Base-by-base conservation (phyloP, 2,797 vertebrate genomes). In the Oreortyx pictus region DNA sequence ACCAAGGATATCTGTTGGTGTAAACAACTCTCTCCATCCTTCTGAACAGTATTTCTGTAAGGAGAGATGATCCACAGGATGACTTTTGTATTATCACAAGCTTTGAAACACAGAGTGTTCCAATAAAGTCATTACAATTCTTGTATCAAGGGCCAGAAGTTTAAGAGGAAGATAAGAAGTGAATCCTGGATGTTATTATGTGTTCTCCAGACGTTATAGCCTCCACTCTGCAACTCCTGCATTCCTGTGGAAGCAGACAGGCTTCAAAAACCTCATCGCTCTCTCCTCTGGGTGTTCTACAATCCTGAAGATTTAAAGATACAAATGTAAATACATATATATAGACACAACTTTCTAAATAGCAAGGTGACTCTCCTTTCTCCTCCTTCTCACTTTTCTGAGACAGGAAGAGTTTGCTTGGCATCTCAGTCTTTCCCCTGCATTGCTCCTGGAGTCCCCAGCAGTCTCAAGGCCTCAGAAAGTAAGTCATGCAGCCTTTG, bases 1-100 rank as follows among this genome's bases (percentile, higher is more conserved):
- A 91, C 80, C 52, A 75, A 79, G 64, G 73, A 41, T 93, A 67
- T 88, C 60, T 92, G 67, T 47, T 66, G 56, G 37, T 73, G 49
- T 92, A 91, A 94, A 95, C 61, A 62, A 71, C 31, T 89, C 56
- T 39, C 18, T 84, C 49, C 7, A 0, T 37, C 71, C 3, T 84
- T 90, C 33, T 85, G 78, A 59, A 27, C 0, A 4, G 17, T 78
- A 6, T 82, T 92, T 76, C 77, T 70, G 17, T 44, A 79, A 86
- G 66, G 83, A 88, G 41, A 88, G 57, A 60, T 61, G 44, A 61
- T 31, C 60, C 19, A 43, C 33, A 47, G 35, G 24, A 43, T 62
- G 29, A 23, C 33, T 80, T 71, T 56, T 39, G 1, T 46, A 54
- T 72, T 87, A 81, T 49, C 44, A 77, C 7, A 71, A 64, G 44